Evolutionary conservation across 2,113 vertebrate genomes (phyloP), one percentile per base, ranked within the genome.

Genomic region (Ploceus nigricollis): DNA sequence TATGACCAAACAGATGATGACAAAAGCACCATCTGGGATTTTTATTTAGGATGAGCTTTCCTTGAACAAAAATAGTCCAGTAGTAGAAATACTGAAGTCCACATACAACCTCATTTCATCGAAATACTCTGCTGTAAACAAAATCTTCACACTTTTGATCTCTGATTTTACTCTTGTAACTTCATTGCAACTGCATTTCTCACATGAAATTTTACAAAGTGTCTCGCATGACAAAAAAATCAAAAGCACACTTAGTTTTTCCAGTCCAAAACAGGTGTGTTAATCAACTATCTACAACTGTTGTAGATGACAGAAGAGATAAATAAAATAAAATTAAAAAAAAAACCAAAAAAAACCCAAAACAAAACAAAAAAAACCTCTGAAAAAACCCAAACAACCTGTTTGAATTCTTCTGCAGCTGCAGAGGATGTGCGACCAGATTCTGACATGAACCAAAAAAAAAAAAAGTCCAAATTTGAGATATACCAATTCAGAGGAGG

Each of bases 381-480:
- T 44, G 39, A 53, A 45, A 63, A 64, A 73, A 47, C 1, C 6
- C 42, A 17, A 78, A 54, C 19, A 42, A 6, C 6, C 13, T 53
- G 15, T 85, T 85, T 87, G 53, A 93, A 79, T 80, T 65, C 22
- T 61, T 75, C 27, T 85, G 82, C 95, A 96, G 90, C 87, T 96
- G 95, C 82, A 94, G 75, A 96, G 94, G 94, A 96, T 94, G 85
- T 96, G 84, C 70, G 33, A 85, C 28, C 15, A 91, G 53, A 48
- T 56, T 89, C 44, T 89, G 44, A 51, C 3, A 47, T 10, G 2
- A 35, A 42, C 18, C 13, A 33, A 53, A 60, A 20, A 60, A 11
- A 51, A 63, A 21, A 60, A 8, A 82, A 19, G 17, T 58, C 21
- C 48, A 54, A 73, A 60, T 64, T 91, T 1, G 31, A 44, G 7